phyloP scores from a whole-genome alignment of 1,140 invertebrate genomes.

The Leptinotarsa lineolata region DNA sequence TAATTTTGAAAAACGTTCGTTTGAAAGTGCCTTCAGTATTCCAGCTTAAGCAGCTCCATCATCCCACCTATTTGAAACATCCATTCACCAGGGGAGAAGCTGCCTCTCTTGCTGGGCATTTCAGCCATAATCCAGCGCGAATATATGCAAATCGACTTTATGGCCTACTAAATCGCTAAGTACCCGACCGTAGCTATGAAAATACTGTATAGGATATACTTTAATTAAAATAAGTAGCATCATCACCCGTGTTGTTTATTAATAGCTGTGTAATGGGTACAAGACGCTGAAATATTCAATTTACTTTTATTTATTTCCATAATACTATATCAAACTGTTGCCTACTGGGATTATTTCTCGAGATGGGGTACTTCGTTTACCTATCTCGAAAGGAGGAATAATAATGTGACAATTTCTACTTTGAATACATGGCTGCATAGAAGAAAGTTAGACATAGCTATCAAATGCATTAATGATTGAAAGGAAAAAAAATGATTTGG shows the following conservation, averaged over 20 bases:
- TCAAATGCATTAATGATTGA: no score
- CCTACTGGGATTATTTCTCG: not conserved
- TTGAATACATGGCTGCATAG: no score
- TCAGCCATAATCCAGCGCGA: constrained; percentile 3
- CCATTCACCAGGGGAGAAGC: not conserved
- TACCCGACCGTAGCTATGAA: constrained; percentile 12
- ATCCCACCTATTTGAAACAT: not conserved
- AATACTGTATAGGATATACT: constrained; percentile 13
- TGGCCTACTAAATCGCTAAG: constrained; percentile 20
- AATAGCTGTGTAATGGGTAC: constrained; percentile 15
- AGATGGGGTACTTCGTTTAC: not conserved
- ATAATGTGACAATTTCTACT: no score
- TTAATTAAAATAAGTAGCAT: constrained; percentile 22
- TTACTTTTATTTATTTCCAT: constrained; percentile 17
- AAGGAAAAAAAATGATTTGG: no score
- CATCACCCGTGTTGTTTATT: constrained; percentile 21
- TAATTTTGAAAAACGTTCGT: not conserved
- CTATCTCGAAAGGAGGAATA: no score
- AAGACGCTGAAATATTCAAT: constrained; percentile 14
- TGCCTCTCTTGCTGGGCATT: not conserved
- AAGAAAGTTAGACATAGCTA: no score
- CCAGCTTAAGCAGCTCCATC: not conserved
- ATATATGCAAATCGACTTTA: constrained; percentile 19
- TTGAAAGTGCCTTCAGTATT: not conserved
- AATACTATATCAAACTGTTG: constrained; percentile 6